Conservation (phyloP, 2,797 vertebrate species). For the Silurus aristotelis region DNA sequence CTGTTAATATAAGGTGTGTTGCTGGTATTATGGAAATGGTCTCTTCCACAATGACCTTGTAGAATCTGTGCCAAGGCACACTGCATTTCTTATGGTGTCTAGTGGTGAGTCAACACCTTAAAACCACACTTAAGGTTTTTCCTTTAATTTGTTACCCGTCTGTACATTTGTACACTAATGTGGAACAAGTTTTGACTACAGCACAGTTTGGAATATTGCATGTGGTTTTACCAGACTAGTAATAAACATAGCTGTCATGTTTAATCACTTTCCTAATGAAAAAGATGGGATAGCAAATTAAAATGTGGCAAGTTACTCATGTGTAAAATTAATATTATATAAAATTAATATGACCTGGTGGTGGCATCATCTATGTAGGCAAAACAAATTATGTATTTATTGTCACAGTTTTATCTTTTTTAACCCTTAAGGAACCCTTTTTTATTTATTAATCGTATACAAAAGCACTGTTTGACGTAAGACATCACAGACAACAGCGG, state of each 20-base stretch:
- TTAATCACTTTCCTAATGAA: not conserved
- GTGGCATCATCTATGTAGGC: not conserved
- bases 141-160: not conserved
- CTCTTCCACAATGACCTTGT: not conserved
- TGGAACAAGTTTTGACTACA: not conserved
- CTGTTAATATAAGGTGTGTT: not conserved
- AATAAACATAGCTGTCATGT: not conserved
- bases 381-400: not conserved
- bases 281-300: not conserved
- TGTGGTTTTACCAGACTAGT: not conserved
- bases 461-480: constrained; percentile 4
- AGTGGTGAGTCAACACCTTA: not conserved
- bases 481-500: constrained; percentile 36
- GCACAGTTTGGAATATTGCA: not conserved
- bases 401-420: not conserved
- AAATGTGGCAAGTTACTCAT: not conserved
- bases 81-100: not conserved
- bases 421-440: not conserved
- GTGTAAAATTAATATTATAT: not conserved
- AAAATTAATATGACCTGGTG: no score
- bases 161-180: not conserved
- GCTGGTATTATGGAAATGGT: not conserved
- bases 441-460: not conserved
- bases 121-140: not conserved
- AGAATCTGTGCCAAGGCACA: not conserved